A percentile compares a stretch with the other conserved stretches of the same genome.
Conservation (phyloP, 1,140 invertebrate genomes). For the Xylocopa sonorina region DNA sequence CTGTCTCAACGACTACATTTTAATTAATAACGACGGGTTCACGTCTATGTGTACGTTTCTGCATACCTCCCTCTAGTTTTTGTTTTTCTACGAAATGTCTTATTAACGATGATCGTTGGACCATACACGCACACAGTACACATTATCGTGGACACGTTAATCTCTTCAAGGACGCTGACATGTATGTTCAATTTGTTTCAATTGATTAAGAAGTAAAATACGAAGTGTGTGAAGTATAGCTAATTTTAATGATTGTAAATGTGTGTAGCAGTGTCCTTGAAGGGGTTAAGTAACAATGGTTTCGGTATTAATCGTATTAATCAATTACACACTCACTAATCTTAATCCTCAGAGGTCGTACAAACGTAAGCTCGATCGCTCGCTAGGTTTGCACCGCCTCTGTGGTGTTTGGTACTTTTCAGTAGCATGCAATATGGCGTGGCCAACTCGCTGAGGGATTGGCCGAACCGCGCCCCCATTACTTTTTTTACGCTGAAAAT, state of each 20-base stretch:
- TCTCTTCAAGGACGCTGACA: too few species aligned
- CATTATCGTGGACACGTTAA: background rate
- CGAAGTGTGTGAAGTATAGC: too few species aligned
- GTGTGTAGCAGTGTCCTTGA: too few species aligned
- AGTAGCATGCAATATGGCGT: background rate
- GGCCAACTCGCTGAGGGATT: background rate
- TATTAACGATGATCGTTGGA: too few species aligned
- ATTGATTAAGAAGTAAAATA: too few species aligned
- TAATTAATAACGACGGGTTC: background rate
- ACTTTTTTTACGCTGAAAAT: background rate
- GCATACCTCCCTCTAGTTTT: background rate
- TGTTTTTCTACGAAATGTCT: too few species aligned
- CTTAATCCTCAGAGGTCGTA: background rate
- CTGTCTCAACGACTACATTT: background rate
- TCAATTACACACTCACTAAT: background rate
- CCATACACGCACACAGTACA: background rate
- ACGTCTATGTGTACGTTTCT: background rate
- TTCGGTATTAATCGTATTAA: background rate
- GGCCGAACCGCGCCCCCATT: background rate
- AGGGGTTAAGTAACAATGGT: background rate
- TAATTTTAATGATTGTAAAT: too few species aligned
- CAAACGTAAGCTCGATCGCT: background rate
- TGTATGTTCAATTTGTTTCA: too few species aligned
- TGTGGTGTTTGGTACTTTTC: constrained; percentile 17
- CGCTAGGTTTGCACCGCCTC: background rate